Base-by-base conservation (phyloP, 1,140 invertebrate genomes). In the Ips typographus region DNA sequence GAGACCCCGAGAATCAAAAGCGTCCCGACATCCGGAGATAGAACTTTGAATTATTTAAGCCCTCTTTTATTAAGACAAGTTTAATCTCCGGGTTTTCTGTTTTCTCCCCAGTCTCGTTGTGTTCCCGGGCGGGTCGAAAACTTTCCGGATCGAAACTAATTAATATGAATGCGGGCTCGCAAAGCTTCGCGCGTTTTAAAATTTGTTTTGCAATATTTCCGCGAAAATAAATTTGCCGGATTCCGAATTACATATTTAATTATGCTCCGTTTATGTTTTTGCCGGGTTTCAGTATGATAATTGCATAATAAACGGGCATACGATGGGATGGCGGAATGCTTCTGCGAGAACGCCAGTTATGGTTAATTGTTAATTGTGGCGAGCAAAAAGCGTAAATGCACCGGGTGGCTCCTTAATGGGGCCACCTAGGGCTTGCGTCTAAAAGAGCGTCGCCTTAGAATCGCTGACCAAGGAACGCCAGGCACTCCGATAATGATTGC, bases 341-440 rank as follows among this genome's bases (percentile, higher is more conserved):
- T 40, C 40, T 38, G 49, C 47, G 61, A 64, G 47, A 64, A 64
- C 49, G 61, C 61, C 61, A 40, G 61, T 64, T 64, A 64, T 64
- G 61, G 61, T 53, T 64, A 64, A 64, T 52, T 64, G 47, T 64
- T 64, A 64, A 64, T 64, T 64, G 61, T 42, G 51, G 37, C 61
- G 61, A 36, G 22, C 61, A 64, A 64, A 64, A 53, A 64, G 49
- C 47, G 41, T 41, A 64, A 64, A 64, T 61, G 40, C 49, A 39
- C 38, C n/a, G 51, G 53, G 61, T n/a, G 39, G 61, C 61, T 36
- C 6, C 61, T 64, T 64, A 64, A 64, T 64, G 61, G 51, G 61
- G 61, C 47, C 47, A 53, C 61, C 61, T 53, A 52, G 56, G 38
- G 40, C 56, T 58, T 58, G 2, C 38, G 56, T 58, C 56, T 58